Percentiles rank a stretch among this genome's conserved stretches.
Conservation (phyloP, 2,797 vertebrate species). For the Knipowitschia caucasica region DNA sequence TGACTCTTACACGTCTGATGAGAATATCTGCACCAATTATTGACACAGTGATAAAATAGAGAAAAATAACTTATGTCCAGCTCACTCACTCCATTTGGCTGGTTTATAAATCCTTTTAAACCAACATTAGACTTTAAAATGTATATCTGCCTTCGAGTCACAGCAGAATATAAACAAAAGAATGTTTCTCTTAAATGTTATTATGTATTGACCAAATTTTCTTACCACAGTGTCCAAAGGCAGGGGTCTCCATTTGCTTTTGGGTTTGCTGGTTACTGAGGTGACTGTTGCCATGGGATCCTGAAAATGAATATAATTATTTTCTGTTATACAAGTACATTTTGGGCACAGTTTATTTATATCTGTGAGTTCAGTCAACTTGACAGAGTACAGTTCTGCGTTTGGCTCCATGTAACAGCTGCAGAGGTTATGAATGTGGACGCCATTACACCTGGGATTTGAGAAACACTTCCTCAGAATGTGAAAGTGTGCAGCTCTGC, state of each 20-base stretch:
- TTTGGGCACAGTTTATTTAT: constrained; percentile 30
- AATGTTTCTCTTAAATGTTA: too few relatives aligned
- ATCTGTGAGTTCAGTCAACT: constrained; percentile 14
- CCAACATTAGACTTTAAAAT: neutral
- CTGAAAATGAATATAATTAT: constrained; percentile 69
- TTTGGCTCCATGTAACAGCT: constrained; percentile 8
- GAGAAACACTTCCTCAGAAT: neutral
- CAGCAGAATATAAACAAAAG: neutral
- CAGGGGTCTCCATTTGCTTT: constrained; percentile 96
- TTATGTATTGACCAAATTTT: too few relatives aligned
- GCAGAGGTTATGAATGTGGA: constrained; percentile 9
- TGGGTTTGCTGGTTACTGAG: constrained; percentile 90
- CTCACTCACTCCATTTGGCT: too few relatives aligned
- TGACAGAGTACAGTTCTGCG: constrained; percentile 19
- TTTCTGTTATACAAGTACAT: constrained; percentile 26
- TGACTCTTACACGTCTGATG: too few relatives aligned
- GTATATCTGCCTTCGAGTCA: neutral
- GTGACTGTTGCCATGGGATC: constrained; percentile 89
- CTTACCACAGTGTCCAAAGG: constrained; percentile 96
- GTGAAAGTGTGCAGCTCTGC: neutral
- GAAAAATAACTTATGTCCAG: too few relatives aligned
- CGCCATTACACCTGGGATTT: neutral
- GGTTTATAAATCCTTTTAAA: too few relatives aligned
- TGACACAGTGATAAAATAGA: too few relatives aligned
- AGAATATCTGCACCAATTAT: too few relatives aligned